Evolutionary conservation across 2,113 vertebrate species (phyloP).

Genomic region (Neopipo cinnamomea): DNA sequence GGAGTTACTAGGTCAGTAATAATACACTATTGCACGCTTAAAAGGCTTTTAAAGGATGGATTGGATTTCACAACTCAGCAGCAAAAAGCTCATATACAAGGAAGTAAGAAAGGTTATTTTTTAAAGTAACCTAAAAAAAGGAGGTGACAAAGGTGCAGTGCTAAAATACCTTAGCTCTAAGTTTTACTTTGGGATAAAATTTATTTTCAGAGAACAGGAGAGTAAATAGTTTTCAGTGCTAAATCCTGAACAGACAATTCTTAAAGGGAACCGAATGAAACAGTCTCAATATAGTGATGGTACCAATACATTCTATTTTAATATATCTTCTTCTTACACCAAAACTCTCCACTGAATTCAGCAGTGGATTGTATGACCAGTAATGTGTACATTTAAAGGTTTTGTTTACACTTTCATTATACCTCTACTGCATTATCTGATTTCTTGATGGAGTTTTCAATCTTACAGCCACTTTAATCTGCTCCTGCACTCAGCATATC

Average conservation of each 20-base stretch:
- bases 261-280: slow-evolving; percentile 59
- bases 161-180: not conserved
- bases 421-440: slow-evolving; percentile 83
- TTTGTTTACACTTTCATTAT: slow-evolving; percentile 91
- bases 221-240: slow-evolving; percentile 35
- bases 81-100: slow-evolving; percentile 38
- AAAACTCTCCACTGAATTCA: slow-evolving; percentile 77
- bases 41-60: slow-evolving; percentile 66
- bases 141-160: not conserved
- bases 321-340: slow-evolving; percentile 71
- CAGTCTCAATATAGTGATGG: slow-evolving; percentile 46
- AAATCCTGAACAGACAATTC: slow-evolving; percentile 33
- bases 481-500: slow-evolving; percentile 79
- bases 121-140: slow-evolving; percentile 49
- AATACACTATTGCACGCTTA: slow-evolving; percentile 52
- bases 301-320: slow-evolving; percentile 77
- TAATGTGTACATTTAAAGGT: slow-evolving; percentile 76
- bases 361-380: slow-evolving; percentile 76
- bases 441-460: slow-evolving; percentile 83
- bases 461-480: slow-evolving; percentile 86
- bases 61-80: slow-evolving; percentile 58
- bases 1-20: slow-evolving; percentile 63
- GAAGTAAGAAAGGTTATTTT: slow-evolving; percentile 55
- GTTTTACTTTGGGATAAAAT: slow-evolving; percentile 17
- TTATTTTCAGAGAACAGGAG: slow-evolving; percentile 14